Conservation (phyloP, 2,113 vertebrate genomes). For the Tursiops truncatus region DNA sequence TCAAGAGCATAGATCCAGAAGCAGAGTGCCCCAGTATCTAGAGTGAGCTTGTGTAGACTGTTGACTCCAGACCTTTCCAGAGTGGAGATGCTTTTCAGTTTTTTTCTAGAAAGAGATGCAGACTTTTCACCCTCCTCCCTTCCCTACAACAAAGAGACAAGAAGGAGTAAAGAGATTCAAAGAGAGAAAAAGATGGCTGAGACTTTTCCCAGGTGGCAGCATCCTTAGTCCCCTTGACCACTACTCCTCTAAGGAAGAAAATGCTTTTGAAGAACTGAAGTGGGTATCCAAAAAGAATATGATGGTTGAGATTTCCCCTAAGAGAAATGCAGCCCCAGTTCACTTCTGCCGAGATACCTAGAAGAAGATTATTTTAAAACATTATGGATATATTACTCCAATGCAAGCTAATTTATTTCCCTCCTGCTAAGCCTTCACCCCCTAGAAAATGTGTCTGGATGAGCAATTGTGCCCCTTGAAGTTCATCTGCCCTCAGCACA, state of each 20-base stretch:
- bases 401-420: slow-evolving; percentile 20
- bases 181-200: neutral
- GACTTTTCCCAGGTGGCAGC: neutral
- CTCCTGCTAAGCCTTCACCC: neutral
- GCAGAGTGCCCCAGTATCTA: neutral
- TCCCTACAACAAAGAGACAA: neutral
- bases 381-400: neutral
- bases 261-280: neutral
- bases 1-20: neutral
- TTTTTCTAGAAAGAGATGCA: neutral
- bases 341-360: neutral
- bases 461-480: neutral
- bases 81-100: neutral
- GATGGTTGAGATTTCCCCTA: neutral
- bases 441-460: neutral
- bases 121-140: neutral
- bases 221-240: neutral
- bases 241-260: slow-evolving; percentile 30
- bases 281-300: neutral
- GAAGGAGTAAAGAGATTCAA: neutral
- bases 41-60: neutral
- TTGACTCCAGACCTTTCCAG: neutral
- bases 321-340: neutral
- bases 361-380: neutral
- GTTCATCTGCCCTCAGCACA: neutral